Conservation (phyloP, 2,797 vertebrate genomes). For the Sebastes iracundus region DNA sequence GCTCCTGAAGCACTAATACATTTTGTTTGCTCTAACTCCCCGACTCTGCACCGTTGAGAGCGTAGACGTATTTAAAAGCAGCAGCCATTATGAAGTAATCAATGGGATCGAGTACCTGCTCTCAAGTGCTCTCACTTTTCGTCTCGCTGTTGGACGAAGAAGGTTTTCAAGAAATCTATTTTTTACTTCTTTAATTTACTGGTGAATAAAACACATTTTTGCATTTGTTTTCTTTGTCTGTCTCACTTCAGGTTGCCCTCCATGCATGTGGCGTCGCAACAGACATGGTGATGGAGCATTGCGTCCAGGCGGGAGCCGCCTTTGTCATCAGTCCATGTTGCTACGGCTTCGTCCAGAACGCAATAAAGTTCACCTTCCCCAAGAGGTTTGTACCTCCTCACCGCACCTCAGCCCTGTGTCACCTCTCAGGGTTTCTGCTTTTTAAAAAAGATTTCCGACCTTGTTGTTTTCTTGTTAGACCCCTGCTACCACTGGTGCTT, state of each 20-base stretch:
- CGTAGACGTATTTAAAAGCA: constrained; percentile 45
- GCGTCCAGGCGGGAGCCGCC: constrained; percentile 85
- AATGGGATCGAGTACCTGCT: constrained; percentile 26
- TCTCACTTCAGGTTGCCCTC: constrained; percentile 87
- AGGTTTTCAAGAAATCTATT: neutral
- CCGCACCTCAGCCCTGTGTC: neutral
- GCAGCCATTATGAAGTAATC: constrained; percentile 51
- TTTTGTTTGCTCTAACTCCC: constrained; percentile 40
- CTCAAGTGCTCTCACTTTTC: constrained; percentile 4
- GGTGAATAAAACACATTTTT: neutral
- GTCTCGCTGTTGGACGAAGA: neutral
- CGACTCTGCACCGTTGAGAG: constrained; percentile 28
- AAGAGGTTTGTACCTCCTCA: constrained; percentile 85
- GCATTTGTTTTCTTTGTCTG: neutral
- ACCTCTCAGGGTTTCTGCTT: neutral
- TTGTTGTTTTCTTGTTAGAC: constrained; percentile 25
- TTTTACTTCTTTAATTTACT: neutral
- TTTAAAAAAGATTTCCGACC: constrained; percentile 10
- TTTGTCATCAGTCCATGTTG: constrained; percentile 96
- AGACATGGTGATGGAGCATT: constrained; percentile 96
- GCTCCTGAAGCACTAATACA: constrained; percentile 57
- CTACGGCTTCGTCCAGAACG: constrained; percentile 98
- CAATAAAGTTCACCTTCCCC: constrained; percentile 92
- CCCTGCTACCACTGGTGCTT: neutral
- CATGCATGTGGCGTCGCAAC: constrained; percentile 97